phyloP scores from a whole-genome alignment of 1,140 invertebrate genomes.

The Drosophila nikananu region DNA sequence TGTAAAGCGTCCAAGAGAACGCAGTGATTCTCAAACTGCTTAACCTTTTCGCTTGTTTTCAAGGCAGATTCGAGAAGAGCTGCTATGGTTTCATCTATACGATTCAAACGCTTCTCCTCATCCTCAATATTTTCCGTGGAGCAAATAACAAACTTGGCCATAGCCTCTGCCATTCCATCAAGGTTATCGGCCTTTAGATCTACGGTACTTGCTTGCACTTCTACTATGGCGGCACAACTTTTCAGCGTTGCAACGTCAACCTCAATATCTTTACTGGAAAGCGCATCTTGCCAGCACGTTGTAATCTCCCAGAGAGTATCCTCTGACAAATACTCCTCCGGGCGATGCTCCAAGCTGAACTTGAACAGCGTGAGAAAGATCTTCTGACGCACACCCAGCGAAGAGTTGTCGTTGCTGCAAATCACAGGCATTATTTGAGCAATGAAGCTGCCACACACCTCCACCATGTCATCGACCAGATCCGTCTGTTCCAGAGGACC shows the following conservation, averaged over 20 bases:
- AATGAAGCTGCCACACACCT: constrained; percentile 86
- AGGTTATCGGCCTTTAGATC: constrained; percentile 51
- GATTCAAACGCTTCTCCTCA: constrained; percentile 45
- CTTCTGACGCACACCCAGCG: constrained; percentile 67
- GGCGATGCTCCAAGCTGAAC: constrained; percentile 81
- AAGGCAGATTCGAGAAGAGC: constrained; percentile 56
- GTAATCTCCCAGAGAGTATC: constrained; percentile 86
- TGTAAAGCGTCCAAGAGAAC: constrained; percentile 55
- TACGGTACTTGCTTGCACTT: constrained; percentile 30
- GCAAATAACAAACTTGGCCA: constrained; percentile 78
- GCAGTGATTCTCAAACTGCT: constrained; percentile 58
- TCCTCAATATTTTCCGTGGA: constrained; percentile 73
- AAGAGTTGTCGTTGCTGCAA: constrained; percentile 79
- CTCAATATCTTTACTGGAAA: constrained; percentile 81
- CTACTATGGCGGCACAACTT: constrained; percentile 62
- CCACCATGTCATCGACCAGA: constrained; percentile 73
- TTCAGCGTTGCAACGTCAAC: constrained; percentile 56
- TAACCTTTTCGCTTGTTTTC: constrained; percentile 41
- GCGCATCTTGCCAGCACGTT: constrained; percentile 87
- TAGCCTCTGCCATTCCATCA: constrained; percentile 74
- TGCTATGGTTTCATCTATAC: constrained; percentile 61
- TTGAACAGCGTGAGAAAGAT: constrained; percentile 86
- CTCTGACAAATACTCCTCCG: constrained; percentile 81
- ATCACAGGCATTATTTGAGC: constrained; percentile 86
- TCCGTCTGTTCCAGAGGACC: constrained; percentile 65